Evolutionary conservation across 1,140 invertebrate species (phyloP), one percentile per base, ranked within the genome.

Genomic region (Bombus pascuorum): DNA sequence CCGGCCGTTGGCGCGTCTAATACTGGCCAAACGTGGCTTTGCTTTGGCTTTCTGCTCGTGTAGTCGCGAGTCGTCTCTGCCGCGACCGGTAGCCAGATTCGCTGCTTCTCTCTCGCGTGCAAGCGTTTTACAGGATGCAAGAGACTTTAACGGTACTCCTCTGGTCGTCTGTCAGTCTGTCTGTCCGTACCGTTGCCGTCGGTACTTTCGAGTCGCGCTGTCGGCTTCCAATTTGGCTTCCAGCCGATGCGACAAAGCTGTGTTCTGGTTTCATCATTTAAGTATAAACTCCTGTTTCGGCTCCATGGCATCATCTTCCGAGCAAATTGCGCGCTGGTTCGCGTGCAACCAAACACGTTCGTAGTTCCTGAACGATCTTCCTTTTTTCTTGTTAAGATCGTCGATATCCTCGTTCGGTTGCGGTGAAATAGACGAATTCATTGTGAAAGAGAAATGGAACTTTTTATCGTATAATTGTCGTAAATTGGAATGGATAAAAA

Each of bases 201-300:
- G 74, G 80, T 91, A 90, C 87, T 91, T 89, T 81, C 80, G 80
- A 77, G 32, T 73, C 73, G 22, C 32, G 37, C 87, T 79, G 79
- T 78, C 88, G 74, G 87, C 85, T 83, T 89, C 87, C 88, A 89
- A 89, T 89, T 89, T 89, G 84, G 85, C 81, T 73, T 73, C 57
- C 88, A 77, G 78, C 83, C 83, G 78, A 89, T 73, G 84, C 80
- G 76, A 89, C 87, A 89, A 89, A 89, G 87, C 88, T 82, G 72
- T 74, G 39, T 77, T 85, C 66, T 62, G 83, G 83, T 85, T 81
- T 85, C 42, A 32, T 81, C 83, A 53, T 85, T 81, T 66, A 53
- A 81, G 77, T 71, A 80, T 59, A 81, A 81, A 74, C 83, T 78
- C 28, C 57, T 65, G 83, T 81, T 73, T 32, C 78, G 28, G 28